phyloP scores from a whole-genome alignment of 2,113 vertebrate species.

The Pholis gunnellus region DNA sequence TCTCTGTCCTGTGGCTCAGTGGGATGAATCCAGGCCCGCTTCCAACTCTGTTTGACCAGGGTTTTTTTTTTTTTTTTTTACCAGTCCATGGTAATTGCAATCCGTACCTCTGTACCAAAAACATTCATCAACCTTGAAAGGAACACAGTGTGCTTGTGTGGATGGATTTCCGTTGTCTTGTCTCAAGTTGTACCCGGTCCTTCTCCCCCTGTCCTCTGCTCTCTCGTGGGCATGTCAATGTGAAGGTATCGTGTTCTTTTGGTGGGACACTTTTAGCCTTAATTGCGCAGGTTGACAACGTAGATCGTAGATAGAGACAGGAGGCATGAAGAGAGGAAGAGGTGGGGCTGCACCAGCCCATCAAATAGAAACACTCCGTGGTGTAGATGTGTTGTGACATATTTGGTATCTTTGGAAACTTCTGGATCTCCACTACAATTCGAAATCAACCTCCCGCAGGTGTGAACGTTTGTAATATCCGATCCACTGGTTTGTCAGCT shows the following conservation, averaged over 20 bases:
- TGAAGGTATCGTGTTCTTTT: background rate
- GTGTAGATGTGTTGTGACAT: too few relatives aligned
- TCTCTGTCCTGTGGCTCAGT: conserved; percentile 25
- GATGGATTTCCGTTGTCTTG: background rate
- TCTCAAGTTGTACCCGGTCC: background rate
- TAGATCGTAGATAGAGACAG: background rate
- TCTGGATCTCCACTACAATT: too few relatives aligned
- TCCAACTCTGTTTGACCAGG: background rate
- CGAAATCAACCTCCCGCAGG: too few relatives aligned
- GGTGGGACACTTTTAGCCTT: background rate
- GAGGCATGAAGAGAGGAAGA: background rate
- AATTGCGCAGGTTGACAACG: background rate
- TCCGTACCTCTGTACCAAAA: background rate
- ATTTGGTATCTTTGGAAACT: too few relatives aligned
- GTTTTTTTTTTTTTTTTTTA: too few relatives aligned
- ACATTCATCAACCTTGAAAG: too few relatives aligned
- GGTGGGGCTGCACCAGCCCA: too few relatives aligned
- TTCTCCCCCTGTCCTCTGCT: background rate
- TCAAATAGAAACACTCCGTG: too few relatives aligned
- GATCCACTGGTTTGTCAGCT: background rate
- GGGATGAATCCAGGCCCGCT: conserved; percentile 14
- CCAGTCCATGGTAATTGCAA: background rate
- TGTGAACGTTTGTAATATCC: background rate
- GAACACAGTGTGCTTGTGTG: background rate
- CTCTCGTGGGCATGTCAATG: background rate